These are phyloP conservation scores for Hyperopisus bebe DNA, from an alignment of 2,113 vertebrate genomes.

Conservation along the genomic window DNA sequence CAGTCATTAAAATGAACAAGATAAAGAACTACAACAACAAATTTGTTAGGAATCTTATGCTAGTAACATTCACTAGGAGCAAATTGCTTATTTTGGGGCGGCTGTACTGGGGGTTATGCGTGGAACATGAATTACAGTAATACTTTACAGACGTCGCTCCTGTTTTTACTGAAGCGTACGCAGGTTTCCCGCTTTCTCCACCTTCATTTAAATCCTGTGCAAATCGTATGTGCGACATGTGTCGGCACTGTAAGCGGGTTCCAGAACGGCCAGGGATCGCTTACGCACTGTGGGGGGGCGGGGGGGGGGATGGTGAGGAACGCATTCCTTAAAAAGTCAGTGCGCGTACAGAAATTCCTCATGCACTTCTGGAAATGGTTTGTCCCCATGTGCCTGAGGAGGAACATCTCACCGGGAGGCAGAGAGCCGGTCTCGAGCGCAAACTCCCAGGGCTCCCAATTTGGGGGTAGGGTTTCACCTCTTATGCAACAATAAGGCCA, in stretches of 20 bases:
- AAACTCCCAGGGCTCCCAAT: background rate
- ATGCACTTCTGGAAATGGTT: background rate
- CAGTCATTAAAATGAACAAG: background rate
- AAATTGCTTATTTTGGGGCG: background rate
- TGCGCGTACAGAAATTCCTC: background rate
- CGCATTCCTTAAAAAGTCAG: background rate
- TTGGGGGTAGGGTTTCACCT: background rate
- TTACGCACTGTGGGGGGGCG: background rate
- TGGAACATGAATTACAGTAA: background rate
- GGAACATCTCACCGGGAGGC: background rate
- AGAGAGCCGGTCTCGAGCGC: no score
- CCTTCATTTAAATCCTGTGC: background rate
- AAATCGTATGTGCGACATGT: background rate
- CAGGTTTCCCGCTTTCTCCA: background rate
- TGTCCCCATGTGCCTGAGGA: background rate
- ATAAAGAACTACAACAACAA: background rate
- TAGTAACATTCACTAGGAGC: background rate
- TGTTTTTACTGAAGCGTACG: background rate
- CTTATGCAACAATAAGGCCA: slow-evolving; percentile 5
- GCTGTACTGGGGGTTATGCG: background rate
- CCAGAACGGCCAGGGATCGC: background rate
- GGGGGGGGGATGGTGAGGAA: background rate
- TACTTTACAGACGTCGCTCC: background rate
- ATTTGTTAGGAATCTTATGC: background rate
- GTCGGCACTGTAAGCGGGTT: background rate